Percentiles rank a stretch among this genome's conserved stretches.
phyloP scores from a whole-genome alignment of 2,113 vertebrate genomes.

The Mesitornis unicolor region DNA sequence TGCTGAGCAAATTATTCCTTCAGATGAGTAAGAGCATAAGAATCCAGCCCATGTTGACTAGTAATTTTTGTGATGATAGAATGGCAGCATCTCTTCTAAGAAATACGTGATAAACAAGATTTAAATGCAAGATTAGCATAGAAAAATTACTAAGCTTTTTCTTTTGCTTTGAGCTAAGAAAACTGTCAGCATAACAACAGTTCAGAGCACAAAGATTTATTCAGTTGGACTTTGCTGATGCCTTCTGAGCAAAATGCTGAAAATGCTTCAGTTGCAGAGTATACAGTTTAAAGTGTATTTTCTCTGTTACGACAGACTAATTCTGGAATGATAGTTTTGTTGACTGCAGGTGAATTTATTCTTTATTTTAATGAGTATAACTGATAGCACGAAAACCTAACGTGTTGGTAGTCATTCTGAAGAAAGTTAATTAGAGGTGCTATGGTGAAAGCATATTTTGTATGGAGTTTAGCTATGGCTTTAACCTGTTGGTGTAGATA shows the following conservation, averaged over 20 bases:
- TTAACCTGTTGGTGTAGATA: background rate
- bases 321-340: background rate
- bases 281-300: background rate
- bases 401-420: background rate
- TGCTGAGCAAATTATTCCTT: conserved; percentile 11
- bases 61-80: background rate
- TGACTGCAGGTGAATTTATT: conserved; percentile 2
- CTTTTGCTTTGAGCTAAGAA: conserved; percentile 14
- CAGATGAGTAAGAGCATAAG: conserved; percentile 2
- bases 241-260: conserved; percentile 18
- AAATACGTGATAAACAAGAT: background rate
- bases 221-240: background rate
- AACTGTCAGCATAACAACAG: background rate
- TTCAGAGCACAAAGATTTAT: background rate
- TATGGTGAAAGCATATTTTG: background rate
- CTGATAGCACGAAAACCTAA: background rate
- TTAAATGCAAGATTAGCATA: background rate
- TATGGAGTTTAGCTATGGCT: background rate
- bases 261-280: background rate
- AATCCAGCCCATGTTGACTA: background rate
- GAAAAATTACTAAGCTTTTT: conserved; percentile 18
- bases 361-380: background rate
- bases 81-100: background rate
- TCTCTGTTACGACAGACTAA: background rate
- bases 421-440: background rate